These are phyloP conservation scores for Bujurquina vittata DNA, from an alignment of 2,113 vertebrate genomes.

Conservation along the genomic window DNA sequence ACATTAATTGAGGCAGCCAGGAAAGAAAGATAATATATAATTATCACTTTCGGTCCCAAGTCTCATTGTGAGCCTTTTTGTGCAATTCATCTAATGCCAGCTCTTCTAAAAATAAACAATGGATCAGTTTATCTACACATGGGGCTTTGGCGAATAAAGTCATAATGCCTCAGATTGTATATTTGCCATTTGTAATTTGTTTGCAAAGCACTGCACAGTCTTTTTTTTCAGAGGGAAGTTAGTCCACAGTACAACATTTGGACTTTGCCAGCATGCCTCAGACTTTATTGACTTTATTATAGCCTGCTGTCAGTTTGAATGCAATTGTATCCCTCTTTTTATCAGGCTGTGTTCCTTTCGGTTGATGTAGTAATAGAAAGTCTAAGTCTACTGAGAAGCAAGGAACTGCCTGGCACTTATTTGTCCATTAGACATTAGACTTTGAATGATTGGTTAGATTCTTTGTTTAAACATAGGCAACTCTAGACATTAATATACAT, in stretches of 20 bases:
- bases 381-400: background rate
- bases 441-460: background rate
- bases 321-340: background rate
- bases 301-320: constrained; percentile 1
- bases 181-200: background rate
- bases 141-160: constrained; percentile 23
- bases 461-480: background rate
- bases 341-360: background rate
- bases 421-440: background rate
- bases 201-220: background rate
- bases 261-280: constrained; percentile 1
- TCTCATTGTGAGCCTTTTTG: constrained; percentile 25
- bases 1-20: background rate
- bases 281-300: background rate
- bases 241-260: background rate
- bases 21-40: constrained; percentile 25
- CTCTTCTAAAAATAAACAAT: constrained; percentile 34
- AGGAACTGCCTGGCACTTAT: background rate
- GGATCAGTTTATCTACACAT: constrained; percentile 13
- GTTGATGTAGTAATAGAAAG: background rate
- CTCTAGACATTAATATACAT: background rate
- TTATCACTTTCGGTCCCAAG: constrained; percentile 35
- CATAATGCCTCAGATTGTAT: constrained; percentile 18
- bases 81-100: constrained; percentile 6
- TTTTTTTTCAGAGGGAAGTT: background rate